Evolutionary conservation across 2,888 invertebrate genomes (phyloP), one percentile per base, ranked within the genome.

Genomic region (Eudemis profundana): DNA sequence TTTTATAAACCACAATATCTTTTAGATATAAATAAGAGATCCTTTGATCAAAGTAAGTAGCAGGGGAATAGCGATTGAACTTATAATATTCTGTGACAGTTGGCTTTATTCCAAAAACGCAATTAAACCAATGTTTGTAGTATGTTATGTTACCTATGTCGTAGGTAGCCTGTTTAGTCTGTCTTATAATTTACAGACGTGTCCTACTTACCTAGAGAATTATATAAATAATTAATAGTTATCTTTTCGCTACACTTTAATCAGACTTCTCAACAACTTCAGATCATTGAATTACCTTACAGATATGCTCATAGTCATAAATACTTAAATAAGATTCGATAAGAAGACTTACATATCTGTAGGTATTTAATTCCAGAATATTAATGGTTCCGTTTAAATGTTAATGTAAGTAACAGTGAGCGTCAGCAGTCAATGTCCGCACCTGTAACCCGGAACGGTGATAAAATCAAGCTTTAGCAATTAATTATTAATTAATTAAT

Each of bases 91-190:
- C 29, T 14, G 61, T 50, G 38, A 27, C 49, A 21, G 5, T 50
- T 60, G 60, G 61, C 50, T 12, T 38, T 4, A 42, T 21, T 42
- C 50, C 61, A 61, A 50, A 61, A 50, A 42, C 21, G 21, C 21
- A 40, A 61, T 61, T 29, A 42, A 10, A 19, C 12, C 15, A 2
- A 54, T 10, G 33, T 23, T 23, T n/a, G n/a, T n/a, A n/a, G n/a
- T n/a, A n/a, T n/a, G n/a, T n/a, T 38, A 12, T 38, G 5, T 15
- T 42, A 15, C 17, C 19, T 44, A 19, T 44, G 21, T 44, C n/a
- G 46, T 46, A n/a, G n/a, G 46, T 46, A n/a, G 46, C 21, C n/a
- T 46, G 21, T 46, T 44, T 44, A 21, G 21, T 21, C 21, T 21
- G 19, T 12, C 10, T 19, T 44, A 46, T n/a, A 46, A 21, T 46